Percentiles rank a stretch among this genome's conserved stretches.
These are phyloP conservation scores for Drosophila bifasciata DNA, from an alignment of 1,140 invertebrate species.

Conservation along the genomic window DNA sequence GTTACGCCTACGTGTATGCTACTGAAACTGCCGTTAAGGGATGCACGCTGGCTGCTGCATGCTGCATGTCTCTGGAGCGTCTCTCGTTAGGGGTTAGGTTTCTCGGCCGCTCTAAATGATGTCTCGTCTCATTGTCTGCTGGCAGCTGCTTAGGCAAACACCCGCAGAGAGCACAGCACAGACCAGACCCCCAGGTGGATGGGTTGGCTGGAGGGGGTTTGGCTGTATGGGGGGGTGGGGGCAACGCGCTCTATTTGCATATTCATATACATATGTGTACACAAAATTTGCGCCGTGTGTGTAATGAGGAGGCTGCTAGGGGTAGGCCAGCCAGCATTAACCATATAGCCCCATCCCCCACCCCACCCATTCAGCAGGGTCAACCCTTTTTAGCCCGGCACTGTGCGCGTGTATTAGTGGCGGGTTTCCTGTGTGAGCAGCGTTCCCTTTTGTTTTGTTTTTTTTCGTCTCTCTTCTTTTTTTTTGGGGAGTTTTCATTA, in stretches of 20 bases:
- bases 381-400: conserved; percentile 38
- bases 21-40: conserved; percentile 57
- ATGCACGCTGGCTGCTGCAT: conserved; percentile 60
- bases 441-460: conserved; percentile 32
- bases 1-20: neutral
- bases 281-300: conserved; percentile 49
- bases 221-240: neutral
- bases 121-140: conserved; percentile 11
- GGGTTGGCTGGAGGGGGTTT: too few species aligned
- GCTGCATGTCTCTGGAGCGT: conserved; percentile 4
- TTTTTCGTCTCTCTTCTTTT: too few species aligned
- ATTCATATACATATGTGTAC: conserved; percentile 50
- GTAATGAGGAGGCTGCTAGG: conserved; percentile 47
- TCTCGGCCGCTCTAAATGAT: conserved; percentile 13
- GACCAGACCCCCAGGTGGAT: too few species aligned
- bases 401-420: conserved; percentile 47
- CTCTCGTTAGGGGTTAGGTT: conserved; percentile 62
- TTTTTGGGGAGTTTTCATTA: conserved; percentile 72
- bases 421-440: conserved; percentile 5
- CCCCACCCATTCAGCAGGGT: conserved; percentile 5
- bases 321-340: neutral
- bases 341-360: neutral
- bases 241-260: conserved; percentile 64
- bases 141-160: conserved; percentile 63
- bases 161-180: conserved; percentile 9